phyloP scores from a whole-genome alignment of 92 coral and sea anemone species.

The Paragorgia papillata region DNA sequence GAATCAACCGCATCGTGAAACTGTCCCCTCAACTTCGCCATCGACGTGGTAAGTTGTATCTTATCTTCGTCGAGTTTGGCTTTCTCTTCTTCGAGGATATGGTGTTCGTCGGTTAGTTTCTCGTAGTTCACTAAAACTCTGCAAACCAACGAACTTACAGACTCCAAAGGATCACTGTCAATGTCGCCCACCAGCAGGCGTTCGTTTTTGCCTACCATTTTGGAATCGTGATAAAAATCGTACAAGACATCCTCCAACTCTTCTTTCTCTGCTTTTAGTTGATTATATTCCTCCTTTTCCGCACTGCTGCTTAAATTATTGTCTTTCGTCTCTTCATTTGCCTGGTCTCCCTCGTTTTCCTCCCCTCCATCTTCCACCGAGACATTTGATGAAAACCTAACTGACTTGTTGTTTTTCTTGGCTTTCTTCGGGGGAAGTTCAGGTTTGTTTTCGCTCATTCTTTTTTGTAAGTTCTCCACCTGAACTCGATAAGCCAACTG shows the following conservation, averaged over 20 bases:
- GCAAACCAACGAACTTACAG: conserved; percentile 25
- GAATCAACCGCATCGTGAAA: conserved; percentile 92
- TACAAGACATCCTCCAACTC: conserved; percentile 50
- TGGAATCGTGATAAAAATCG: conserved; percentile 35
- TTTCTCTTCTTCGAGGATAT: conserved; percentile 83
- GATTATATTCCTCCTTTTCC: conserved; percentile 60
- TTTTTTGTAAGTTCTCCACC: conserved; percentile 60
- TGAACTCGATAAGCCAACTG: conserved; percentile 78
- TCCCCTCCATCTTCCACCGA: conserved; percentile 59
- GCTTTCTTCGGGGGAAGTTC: conserved; percentile 3
- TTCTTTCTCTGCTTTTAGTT: conserved; percentile 62
- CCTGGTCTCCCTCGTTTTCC: conserved; percentile 27
- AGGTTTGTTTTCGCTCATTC: conserved; percentile 17
- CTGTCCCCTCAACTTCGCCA: conserved; percentile 78
- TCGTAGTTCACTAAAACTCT: conserved; percentile 29
- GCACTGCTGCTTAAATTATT: conserved; percentile 41
- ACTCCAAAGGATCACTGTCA: conserved; percentile 22
- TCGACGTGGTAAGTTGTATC: conserved; percentile 75
- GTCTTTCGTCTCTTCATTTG: conserved; percentile 11
- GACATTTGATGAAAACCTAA: conserved; percentile 26
- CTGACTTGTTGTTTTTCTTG: conserved; percentile 32
- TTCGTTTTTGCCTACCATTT: conserved; percentile 14
- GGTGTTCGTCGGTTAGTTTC: conserved; percentile 67
- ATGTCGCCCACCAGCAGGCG: conserved; percentile 17
- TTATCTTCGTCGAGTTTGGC: conserved; percentile 83